Percentiles rank a stretch among this genome's conserved stretches.
phyloP scores from a whole-genome alignment of 2,888 invertebrate species.

The Asteroscopus sphinx region DNA sequence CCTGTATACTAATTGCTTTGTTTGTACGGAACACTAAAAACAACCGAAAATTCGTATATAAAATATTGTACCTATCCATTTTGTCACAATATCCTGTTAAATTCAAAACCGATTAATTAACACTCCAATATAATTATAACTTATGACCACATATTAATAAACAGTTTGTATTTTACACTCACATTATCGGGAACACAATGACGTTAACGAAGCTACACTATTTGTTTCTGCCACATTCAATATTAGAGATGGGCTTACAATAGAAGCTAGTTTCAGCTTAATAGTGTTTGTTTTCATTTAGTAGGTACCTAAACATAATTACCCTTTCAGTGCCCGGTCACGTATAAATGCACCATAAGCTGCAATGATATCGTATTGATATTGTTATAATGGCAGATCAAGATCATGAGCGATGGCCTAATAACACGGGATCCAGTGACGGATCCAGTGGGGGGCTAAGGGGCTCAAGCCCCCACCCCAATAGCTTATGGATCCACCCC shows the following conservation, averaged over 20 bases:
- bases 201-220: conserved; percentile 30
- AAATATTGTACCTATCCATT: conserved; percentile 30
- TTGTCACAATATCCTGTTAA: conserved; percentile 30
- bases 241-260: conserved; percentile 46
- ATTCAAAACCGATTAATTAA: conserved; percentile 45
- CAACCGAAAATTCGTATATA: conserved; percentile 11
- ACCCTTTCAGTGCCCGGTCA: conserved; percentile 24
- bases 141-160: conserved; percentile 42
- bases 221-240: conserved; percentile 49
- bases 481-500: too few relatives aligned
- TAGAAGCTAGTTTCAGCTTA: conserved; percentile 18
- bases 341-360: conserved; percentile 22
- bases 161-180: conserved; percentile 31
- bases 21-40: too few relatives aligned
- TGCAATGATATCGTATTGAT: too few relatives aligned
- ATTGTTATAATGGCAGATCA: too few relatives aligned
- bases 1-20: too few relatives aligned
- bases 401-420: neutral
- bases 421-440: too few relatives aligned
- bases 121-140: conserved; percentile 20
- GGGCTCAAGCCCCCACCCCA: too few relatives aligned
- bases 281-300: conserved; percentile 42
- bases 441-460: too few relatives aligned
- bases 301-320: conserved; percentile 28
- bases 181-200: conserved; percentile 36